phyloP scores from a whole-genome alignment of 2,113 vertebrate species.

The Sceloporus undulatus region DNA sequence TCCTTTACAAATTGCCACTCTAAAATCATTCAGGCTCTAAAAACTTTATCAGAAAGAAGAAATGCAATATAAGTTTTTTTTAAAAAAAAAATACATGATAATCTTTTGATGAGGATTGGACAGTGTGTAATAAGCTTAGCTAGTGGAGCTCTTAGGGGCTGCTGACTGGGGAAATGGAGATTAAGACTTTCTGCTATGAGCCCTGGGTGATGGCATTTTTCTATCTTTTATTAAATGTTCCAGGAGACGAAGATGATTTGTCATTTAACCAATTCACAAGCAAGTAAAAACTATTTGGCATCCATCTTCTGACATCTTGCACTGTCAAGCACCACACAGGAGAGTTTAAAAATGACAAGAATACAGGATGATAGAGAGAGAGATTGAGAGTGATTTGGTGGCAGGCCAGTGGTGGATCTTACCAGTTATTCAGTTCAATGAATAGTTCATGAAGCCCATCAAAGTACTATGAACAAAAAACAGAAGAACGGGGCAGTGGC shows the following conservation, averaged over 20 bases:
- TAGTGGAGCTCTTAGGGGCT: slow-evolving; percentile 21
- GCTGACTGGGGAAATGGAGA: slow-evolving; percentile 55
- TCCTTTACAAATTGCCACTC: slow-evolving; percentile 78
- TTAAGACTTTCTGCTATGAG: slow-evolving; percentile 47
- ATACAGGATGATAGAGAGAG: background rate
- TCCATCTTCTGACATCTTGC: background rate
- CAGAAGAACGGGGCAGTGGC: background rate
- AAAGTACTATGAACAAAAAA: background rate
- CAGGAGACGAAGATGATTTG: slow-evolving; percentile 1
- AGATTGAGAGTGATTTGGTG: background rate
- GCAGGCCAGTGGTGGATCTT: background rate
- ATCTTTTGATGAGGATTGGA: slow-evolving; percentile 73
- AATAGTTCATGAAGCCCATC: background rate
- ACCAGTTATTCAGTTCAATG: background rate
- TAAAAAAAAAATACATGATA: slow-evolving; percentile 73
- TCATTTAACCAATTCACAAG: background rate
- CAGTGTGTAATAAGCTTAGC: slow-evolving; percentile 71
- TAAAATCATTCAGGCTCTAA: slow-evolving; percentile 70
- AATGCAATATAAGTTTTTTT: slow-evolving; percentile 68
- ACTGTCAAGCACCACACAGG: background rate
- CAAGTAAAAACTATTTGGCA: slow-evolving; percentile 4
- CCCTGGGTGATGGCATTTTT: slow-evolving; percentile 33
- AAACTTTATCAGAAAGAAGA: slow-evolving; percentile 71
- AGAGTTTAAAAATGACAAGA: background rate
- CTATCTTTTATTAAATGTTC: slow-evolving; percentile 55